Base-by-base conservation (phyloP, 2,888 invertebrate genomes). In the Hydriomena furcata region DNA sequence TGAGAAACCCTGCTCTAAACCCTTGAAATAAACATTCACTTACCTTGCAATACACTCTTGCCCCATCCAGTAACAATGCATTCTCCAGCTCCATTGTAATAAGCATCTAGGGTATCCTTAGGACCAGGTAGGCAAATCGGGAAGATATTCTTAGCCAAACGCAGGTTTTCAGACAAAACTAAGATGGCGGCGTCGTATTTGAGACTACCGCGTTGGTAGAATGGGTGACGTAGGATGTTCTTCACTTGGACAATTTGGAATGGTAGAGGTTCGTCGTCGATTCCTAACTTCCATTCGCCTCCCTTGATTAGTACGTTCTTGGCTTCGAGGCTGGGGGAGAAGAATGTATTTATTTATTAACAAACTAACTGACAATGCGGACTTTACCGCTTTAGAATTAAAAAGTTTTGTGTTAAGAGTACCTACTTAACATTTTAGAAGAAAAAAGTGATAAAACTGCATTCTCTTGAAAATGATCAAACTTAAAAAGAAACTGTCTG, bases 41-140 rank as follows among this genome's bases (percentile, higher is more conserved):
- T 85, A 96, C 96, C 92, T 92, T 94, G 93, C 38, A 96, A 75
- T 3, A 95, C 94, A 58, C 92, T 91, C 76, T 96, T 95, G 61
- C 96, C 96, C 96, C 96, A 97, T 37, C 96, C 96, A 41, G 96
- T 95, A 0, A 94, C 93, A 4, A 95, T 92, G 60, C 96, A 96
- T 40, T 93, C 92, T 24, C 92, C 92, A 38, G 84, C 91, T 0
- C 89, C 86, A 21, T 91, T 91, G 50, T 93, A 93, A 49, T 91
- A 91, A 0, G 92, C 92, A 54, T 94, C 93, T 40, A 92, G 68
- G 0, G 88, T 87, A 1, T 87, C 85, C 8, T 67, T 64, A 0
- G 76, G 63, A 3, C 85, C 73, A 0, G 93, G 93, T 32, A 96
- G 81, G 68, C 96, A 96, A 30, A 96, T 93, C 0, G 94, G 93